Evolutionary conservation across 2,113 vertebrate genomes (phyloP).

Genomic region (Callaeas wilsoni): DNA sequence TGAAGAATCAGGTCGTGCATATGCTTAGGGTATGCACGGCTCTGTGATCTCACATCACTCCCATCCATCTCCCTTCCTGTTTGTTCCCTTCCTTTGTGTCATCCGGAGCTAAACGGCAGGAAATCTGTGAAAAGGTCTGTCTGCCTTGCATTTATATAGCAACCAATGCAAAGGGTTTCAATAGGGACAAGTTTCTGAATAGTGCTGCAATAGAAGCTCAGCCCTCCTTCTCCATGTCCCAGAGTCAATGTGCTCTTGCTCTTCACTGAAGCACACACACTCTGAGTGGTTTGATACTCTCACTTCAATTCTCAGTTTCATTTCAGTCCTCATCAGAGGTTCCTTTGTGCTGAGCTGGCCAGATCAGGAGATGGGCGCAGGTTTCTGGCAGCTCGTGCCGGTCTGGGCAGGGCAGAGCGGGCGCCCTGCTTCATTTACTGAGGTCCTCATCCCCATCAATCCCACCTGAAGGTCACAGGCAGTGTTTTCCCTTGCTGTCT

Average conservation of each 20-base stretch:
- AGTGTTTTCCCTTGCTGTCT: not conserved
- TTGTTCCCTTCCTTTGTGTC: not conserved
- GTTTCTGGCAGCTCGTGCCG: not conserved
- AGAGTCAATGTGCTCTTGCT: not conserved
- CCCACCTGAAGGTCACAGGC: not conserved
- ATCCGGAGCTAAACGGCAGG: not conserved
- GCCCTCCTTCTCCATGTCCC: not conserved
- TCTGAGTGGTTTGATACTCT: not conserved
- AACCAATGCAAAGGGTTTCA: not conserved
- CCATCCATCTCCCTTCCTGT: not conserved
- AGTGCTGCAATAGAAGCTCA: not conserved
- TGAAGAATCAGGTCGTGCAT: slow-evolving; percentile 28
- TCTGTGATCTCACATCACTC: slow-evolving; percentile 5
- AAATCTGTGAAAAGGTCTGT: not conserved
- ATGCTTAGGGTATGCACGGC: not conserved
- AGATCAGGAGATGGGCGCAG: not conserved
- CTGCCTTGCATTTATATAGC: not conserved
- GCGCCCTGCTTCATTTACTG: accelerated
- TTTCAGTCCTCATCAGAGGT: not conserved
- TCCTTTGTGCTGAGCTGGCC: not conserved
- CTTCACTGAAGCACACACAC: not conserved
- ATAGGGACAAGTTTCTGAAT: not conserved
- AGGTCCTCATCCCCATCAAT: not conserved
- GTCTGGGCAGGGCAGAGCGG: not conserved
- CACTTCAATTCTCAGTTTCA: not conserved